phyloP scores from a whole-genome alignment of 2,797 vertebrate species.

The Lutjanus campechanus region DNA sequence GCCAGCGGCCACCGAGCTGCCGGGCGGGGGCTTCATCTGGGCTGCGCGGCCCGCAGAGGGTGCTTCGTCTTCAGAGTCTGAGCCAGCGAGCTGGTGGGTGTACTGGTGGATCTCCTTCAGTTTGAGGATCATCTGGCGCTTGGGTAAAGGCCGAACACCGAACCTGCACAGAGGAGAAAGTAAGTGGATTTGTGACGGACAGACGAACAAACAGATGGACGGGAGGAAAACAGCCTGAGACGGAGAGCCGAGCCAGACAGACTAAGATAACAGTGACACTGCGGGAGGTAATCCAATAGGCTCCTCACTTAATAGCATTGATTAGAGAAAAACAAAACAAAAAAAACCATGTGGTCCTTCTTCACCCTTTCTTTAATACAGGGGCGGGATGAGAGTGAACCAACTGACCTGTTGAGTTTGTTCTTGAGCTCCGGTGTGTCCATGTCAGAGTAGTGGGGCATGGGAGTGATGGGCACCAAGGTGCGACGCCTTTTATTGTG shows the following conservation, averaged over 20 bases:
- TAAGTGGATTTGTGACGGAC: not conserved
- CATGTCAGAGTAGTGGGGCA: conserved; percentile 94
- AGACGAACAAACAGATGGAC: not conserved
- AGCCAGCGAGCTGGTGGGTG: conserved; percentile 91
- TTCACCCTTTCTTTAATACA: not conserved
- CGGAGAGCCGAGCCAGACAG: conserved; percentile 18
- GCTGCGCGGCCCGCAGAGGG: conserved; percentile 16
- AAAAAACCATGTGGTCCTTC: not conserved
- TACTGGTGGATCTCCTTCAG: conserved; percentile 98
- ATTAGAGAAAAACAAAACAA: conserved; percentile 9
- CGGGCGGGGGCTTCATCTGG: conserved; percentile 26
- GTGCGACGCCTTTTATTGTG: conserved; percentile 67
- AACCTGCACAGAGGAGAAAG: conserved; percentile 83
- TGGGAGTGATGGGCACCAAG: conserved; percentile 90
- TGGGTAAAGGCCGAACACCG: conserved; percentile 94
- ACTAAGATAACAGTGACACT: conserved; percentile 25
- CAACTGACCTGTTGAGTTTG: conserved; percentile 90
- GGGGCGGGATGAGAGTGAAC: conserved; percentile 2
- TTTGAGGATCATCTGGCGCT: conserved; percentile 96
- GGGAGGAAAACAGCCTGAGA: not conserved
- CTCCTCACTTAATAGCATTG: conserved; percentile 36
- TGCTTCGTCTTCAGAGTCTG: conserved; percentile 86
- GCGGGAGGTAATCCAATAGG: conserved; percentile 43
- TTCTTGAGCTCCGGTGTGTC: conserved; percentile 95
- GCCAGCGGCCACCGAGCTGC: not conserved